phyloP scores from a whole-genome alignment of 1,140 invertebrate species.

The Euborellia annulipes region DNA sequence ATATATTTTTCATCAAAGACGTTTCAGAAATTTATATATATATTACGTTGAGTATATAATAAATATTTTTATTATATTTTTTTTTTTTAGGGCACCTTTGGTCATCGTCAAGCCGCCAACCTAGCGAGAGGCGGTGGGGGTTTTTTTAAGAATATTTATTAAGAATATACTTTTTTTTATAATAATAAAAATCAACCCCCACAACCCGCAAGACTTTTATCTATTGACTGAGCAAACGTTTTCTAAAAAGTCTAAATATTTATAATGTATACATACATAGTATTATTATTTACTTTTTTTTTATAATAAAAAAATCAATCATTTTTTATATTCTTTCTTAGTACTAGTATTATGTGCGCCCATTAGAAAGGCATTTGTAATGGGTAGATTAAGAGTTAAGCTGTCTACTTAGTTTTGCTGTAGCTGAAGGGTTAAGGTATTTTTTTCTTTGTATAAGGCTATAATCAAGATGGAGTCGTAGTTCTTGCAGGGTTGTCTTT shows the following conservation, averaged over 20 bases:
- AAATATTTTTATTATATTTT: conserved; percentile 6
- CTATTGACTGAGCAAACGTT: too few relatives aligned
- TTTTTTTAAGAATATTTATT: conserved; percentile 9
- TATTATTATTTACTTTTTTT: too few relatives aligned
- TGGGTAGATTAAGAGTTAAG: conserved; percentile 6
- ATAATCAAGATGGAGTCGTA: background rate
- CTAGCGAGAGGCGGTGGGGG: too few relatives aligned
- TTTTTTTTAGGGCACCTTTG: background rate
- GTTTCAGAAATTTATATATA: conserved; percentile 12
- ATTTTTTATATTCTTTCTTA: too few relatives aligned
- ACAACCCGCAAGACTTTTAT: conserved; percentile 33
- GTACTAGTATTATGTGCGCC: too few relatives aligned
- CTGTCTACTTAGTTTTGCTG: conserved; percentile 24
- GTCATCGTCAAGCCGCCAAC: background rate
- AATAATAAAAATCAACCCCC: conserved; percentile 33
- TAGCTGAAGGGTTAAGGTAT: background rate
- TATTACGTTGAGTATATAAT: conserved; percentile 19
- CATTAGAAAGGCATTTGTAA: too few relatives aligned
- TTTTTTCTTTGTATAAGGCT: background rate
- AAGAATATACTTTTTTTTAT: conserved; percentile 25
- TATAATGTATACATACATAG: too few relatives aligned
- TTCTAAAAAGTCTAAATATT: too few relatives aligned
- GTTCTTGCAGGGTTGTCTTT: background rate
- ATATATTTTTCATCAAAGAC: conserved; percentile 1
- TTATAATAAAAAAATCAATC: too few relatives aligned